phyloP scores from a whole-genome alignment of 2,888 invertebrate genomes.

The Ophioninae sp. region DNA sequence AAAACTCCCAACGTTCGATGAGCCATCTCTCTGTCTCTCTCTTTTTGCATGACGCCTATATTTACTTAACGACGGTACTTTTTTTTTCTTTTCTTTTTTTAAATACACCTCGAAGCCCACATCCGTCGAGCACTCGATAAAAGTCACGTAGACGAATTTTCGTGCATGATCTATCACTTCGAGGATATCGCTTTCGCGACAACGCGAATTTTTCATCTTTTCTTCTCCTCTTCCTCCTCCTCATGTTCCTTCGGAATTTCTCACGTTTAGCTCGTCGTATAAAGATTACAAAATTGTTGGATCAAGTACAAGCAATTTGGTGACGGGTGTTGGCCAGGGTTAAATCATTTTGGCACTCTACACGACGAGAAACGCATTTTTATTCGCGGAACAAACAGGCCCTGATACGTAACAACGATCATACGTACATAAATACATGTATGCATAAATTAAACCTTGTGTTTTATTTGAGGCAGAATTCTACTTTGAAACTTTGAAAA shows the following conservation, averaged over 20 bases:
- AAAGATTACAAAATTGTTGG: conserved; percentile 50
- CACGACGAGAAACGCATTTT: conserved; percentile 13
- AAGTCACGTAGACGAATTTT: conserved; percentile 43
- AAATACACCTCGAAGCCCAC: background rate
- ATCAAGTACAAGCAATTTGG: conserved; percentile 34
- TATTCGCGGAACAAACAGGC: conserved; percentile 33
- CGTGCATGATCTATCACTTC: conserved; percentile 2
- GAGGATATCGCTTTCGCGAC: background rate
- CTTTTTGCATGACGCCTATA: conserved; percentile 3
- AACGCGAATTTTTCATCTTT: background rate
- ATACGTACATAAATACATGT: too few relatives aligned
- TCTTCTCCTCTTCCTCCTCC: background rate
- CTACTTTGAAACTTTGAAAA: too few relatives aligned
- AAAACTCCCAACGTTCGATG: conserved; percentile 29
- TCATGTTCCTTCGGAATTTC: background rate
- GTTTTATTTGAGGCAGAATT: too few relatives aligned
- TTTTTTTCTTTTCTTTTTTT: conserved; percentile 5
- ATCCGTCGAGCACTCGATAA: conserved; percentile 6
- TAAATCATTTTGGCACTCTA: conserved; percentile 44
- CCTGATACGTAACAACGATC: too few relatives aligned
- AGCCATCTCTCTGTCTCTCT: background rate
- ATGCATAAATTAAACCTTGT: too few relatives aligned
- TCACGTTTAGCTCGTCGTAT: background rate
- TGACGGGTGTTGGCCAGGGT: conserved; percentile 33
- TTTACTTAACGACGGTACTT: conserved; percentile 11